Evolutionary conservation across 30 jellyfish, hydroid and myxozoan species (phyloP), one percentile per base, ranked within the genome.

Genomic region (Chironex yamaguchii): DNA sequence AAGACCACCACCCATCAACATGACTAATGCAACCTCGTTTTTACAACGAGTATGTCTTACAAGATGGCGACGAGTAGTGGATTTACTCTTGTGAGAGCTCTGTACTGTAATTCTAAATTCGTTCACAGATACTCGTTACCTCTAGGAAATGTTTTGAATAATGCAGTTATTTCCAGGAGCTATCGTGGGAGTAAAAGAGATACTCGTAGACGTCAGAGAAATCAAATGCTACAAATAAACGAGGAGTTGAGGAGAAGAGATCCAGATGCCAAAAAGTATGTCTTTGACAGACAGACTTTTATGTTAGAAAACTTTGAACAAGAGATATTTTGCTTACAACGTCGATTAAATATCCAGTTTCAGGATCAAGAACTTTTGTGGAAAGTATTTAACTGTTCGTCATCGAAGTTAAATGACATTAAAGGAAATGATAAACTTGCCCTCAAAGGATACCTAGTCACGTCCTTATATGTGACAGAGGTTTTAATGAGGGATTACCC

Each of bases 141-240:
- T n/a, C n/a, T n/a, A n/a, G n/a, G n/a, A n/a, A n/a, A n/a, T n/a
- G n/a, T n/a, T n/a, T n/a, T n/a, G n/a, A n/a, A n/a, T 42, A 42
- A 42, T 42, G 17, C 58, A 42, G 17, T 6, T 17, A 17, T 42
- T 17, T 42, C 17, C 17, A 81, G 99, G 70, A 32, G 73, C 33
- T 94, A 75, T 50, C 91, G 85, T 3, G 99, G 99, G 4, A 88
- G 97, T 70, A 94, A 94, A 53, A 69, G 99, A 53, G 93, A 84
- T 80, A 94, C 86, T 20, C 78, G 90, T 34, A 77, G 64, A 65
- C 67, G 96, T 52, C 96, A 31, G 36, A 33, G 29, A 21, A 76
- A 51, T 34, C 68, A 63, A 34, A 67, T 52, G 35, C 29, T 26
- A 62, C 70, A 54, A 50, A 75, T 94, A 13, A 96, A 79, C 32